Percentiles rank a stretch among this genome's conserved stretches.
Evolutionary conservation across 2,888 invertebrate species (phyloP).

Genomic region (Cephus sareptanus): DNA sequence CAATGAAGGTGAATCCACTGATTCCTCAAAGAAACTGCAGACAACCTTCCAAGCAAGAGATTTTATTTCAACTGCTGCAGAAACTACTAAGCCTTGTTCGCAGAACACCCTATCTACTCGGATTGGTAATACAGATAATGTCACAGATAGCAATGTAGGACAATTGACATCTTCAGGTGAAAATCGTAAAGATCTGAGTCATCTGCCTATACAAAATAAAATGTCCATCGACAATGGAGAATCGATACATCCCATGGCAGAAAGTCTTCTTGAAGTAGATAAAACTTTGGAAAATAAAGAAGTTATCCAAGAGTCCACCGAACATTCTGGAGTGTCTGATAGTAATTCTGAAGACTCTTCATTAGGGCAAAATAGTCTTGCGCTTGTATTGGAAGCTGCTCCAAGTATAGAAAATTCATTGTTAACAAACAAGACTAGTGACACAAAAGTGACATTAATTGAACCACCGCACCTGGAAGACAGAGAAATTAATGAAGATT

Average conservation of each 20-base stretch:
- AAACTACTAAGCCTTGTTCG: neutral
- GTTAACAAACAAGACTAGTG: neutral
- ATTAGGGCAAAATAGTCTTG: conserved; percentile 8
- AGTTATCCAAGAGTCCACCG: neutral
- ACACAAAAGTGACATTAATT: conserved; percentile 19
- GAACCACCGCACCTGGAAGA: conserved; percentile 6
- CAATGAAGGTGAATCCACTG: conserved; percentile 44
- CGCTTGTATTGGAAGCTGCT: conserved; percentile 14
- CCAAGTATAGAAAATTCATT: neutral
- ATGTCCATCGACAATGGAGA: conserved; percentile 21
- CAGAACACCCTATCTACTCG: conserved; percentile 2
- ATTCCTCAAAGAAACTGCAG: conserved; percentile 50
- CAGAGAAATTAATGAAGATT: conserved; percentile 12
- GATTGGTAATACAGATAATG: neutral
- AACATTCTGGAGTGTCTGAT: neutral
- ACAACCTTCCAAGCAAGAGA: conserved; percentile 61
- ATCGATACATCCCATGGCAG: conserved; percentile 19
- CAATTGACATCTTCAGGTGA: neutral
- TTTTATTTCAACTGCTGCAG: conserved; percentile 40
- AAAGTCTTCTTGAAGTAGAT: conserved; percentile 25
- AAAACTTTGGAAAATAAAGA: conserved; percentile 22
- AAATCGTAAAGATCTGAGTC: no score
- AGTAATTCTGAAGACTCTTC: conserved; percentile 9
- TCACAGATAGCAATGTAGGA: neutral
- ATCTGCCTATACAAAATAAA: conserved; percentile 11